Evolutionary conservation across 1,140 invertebrate genomes (phyloP).

Genomic region (Argopecten irradians): DNA sequence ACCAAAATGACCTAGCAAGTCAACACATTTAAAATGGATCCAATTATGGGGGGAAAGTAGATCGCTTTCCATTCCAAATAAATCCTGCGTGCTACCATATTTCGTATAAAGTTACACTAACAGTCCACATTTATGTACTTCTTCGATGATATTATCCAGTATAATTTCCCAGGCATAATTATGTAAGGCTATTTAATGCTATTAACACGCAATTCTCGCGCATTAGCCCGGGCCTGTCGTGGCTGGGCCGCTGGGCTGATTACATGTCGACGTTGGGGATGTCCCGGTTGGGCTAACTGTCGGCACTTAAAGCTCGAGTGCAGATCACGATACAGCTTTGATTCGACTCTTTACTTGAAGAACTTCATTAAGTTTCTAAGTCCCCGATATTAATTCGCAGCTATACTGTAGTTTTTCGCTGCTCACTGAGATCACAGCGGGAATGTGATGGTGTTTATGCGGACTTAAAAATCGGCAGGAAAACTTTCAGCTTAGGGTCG

Average conservation of each 20-base stretch:
- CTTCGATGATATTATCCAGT: not conserved
- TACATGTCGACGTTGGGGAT: not conserved
- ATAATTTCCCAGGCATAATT: conserved; percentile 11
- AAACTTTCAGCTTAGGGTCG: not conserved
- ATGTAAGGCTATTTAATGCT: conserved; percentile 13
- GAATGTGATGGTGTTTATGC: conserved; percentile 7
- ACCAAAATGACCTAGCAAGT: not conserved
- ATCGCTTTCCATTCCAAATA: not conserved
- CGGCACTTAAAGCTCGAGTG: not conserved
- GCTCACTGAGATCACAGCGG: not conserved
- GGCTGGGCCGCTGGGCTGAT: not conserved
- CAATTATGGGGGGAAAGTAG: too few relatives aligned
- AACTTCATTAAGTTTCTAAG: conserved; percentile 23
- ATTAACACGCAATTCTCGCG: not conserved
- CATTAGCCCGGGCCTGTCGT: not conserved
- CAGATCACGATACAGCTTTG: not conserved
- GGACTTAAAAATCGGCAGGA: not conserved
- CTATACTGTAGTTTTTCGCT: not conserved
- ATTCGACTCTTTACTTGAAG: not conserved
- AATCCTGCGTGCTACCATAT: not conserved
- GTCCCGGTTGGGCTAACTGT: conserved; percentile 4
- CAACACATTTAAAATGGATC: not conserved
- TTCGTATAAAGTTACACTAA: not conserved
- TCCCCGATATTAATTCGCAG: conserved; percentile 9
- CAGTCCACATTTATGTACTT: not conserved